These are phyloP conservation scores for Drosophila nikananu DNA, from an alignment of 1,140 invertebrate species.

Conservation along the genomic window DNA sequence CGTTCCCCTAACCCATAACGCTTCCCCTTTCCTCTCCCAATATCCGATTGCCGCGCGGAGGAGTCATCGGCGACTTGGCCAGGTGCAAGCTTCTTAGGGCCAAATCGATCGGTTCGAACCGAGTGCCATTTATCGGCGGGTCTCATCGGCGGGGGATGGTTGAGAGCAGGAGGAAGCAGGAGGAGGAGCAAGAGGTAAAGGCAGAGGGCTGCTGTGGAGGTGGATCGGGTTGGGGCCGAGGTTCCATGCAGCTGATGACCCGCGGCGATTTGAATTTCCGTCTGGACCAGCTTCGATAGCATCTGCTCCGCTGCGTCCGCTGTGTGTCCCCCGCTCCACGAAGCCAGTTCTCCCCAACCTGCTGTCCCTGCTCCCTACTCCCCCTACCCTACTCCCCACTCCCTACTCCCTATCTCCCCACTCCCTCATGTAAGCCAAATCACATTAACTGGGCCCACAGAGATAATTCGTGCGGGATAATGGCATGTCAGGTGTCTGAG, in stretches of 20 bases:
- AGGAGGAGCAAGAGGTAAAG: background rate
- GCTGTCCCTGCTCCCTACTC: background rate
- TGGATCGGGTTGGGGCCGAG: slow-evolving; percentile 19
- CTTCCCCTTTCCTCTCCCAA: background rate
- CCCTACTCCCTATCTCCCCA: background rate
- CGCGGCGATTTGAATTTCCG: slow-evolving; percentile 67
- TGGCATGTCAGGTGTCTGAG: slow-evolving; percentile 37
- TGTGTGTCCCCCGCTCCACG: slow-evolving; percentile 8
- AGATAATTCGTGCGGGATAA: slow-evolving; percentile 5
- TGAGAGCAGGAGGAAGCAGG: background rate
- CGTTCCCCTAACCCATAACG: background rate
- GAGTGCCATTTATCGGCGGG: slow-evolving; percentile 36
- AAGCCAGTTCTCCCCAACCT: background rate
- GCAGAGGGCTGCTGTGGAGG: slow-evolving; percentile 15
- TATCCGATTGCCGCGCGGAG: background rate
- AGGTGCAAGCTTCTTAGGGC: slow-evolving; percentile 48
- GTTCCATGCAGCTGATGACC: slow-evolving; percentile 69
- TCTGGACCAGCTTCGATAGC: slow-evolving; percentile 55
- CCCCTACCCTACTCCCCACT: background rate
- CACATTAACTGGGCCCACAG: slow-evolving; percentile 42
- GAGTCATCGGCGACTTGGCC: slow-evolving; percentile 8
- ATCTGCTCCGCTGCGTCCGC: slow-evolving; percentile 38
- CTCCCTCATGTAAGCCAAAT: slow-evolving; percentile 59
- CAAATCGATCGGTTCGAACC: slow-evolving; percentile 28
- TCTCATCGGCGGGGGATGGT: slow-evolving; percentile 18